Conservation (phyloP, 2,113 vertebrate genomes). For the Notarius lentiginosus region DNA sequence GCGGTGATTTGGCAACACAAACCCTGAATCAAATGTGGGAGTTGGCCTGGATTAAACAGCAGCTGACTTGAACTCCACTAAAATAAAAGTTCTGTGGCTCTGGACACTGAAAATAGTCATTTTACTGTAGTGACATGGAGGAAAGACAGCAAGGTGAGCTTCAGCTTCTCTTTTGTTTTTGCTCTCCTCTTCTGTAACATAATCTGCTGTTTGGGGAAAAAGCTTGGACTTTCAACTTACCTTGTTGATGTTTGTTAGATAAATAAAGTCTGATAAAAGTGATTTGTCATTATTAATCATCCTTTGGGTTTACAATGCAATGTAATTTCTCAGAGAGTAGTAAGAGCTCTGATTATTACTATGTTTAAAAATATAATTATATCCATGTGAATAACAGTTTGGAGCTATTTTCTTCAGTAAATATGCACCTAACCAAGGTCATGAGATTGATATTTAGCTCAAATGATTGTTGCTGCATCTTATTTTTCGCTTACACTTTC, state of each 20-base stretch:
- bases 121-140: constrained; percentile 63
- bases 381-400: background rate
- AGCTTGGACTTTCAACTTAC: background rate
- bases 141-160: constrained; percentile 71
- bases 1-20: constrained; percentile 16
- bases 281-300: background rate
- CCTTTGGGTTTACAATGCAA: background rate
- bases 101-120: constrained; percentile 19
- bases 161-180: background rate
- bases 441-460: constrained; percentile 25
- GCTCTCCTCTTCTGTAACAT: background rate
- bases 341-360: background rate
- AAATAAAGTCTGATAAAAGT: background rate
- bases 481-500: background rate
- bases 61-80: constrained; percentile 32
- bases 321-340: background rate
- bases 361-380: background rate
- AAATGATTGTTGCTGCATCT: constrained; percentile 2
- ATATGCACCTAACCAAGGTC: constrained; percentile 19
- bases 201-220: background rate
- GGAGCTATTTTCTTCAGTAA: constrained; percentile 12
- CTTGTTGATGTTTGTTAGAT: background rate
- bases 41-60: constrained; percentile 3
- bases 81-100: constrained; percentile 9
- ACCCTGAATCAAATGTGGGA: background rate